Evolutionary conservation across 2,113 vertebrate genomes (phyloP).

Genomic region (Caranx ignobilis): DNA sequence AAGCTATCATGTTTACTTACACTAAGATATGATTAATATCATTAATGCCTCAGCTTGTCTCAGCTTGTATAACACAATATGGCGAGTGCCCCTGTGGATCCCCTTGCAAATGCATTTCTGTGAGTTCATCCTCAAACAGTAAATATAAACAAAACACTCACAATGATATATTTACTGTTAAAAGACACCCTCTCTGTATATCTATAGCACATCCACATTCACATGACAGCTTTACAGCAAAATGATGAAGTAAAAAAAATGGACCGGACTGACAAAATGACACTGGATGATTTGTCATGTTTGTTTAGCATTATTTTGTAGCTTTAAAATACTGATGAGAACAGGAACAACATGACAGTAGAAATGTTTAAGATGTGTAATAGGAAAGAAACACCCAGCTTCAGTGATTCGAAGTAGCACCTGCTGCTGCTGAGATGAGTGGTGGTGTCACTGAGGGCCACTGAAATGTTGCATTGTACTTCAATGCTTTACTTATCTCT

Average conservation of each 20-base stretch:
- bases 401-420: conserved; percentile 22
- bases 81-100: too few species aligned
- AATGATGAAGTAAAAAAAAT: background rate
- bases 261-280: too few species aligned
- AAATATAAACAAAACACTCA: background rate
- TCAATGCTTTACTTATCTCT: conserved; percentile 19
- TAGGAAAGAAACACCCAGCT: background rate
- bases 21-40: background rate
- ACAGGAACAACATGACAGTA: background rate
- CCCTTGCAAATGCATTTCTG: background rate
- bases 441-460: background rate
- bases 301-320: background rate
- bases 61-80: background rate
- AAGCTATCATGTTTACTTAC: too few species aligned
- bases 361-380: background rate
- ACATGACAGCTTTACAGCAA: background rate
- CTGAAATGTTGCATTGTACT: conserved; percentile 13
- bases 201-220: too few species aligned
- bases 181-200: too few species aligned
- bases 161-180: too few species aligned
- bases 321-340: background rate
- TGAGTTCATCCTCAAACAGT: background rate
- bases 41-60: background rate
- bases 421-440: conserved; percentile 8
- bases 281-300: too few species aligned